Base-by-base conservation (phyloP, 2,888 invertebrate genomes). In the Chymomyza amoena region DNA sequence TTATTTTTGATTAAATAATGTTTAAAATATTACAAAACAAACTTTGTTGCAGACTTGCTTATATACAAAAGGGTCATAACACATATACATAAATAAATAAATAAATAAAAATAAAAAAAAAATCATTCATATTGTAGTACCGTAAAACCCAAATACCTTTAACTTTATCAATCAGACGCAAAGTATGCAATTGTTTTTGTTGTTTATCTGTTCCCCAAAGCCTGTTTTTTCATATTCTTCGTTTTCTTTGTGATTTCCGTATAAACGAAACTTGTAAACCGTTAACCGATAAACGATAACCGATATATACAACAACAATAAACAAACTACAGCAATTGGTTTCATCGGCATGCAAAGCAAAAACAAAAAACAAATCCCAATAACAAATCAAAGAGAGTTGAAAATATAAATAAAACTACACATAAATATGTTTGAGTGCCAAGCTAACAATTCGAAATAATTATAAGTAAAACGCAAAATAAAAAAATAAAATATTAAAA, bases 361-460 rank as follows among this genome's bases (percentile, higher is more conserved):
- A 66, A 61, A 73, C 79, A 64, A 78, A 66, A n/a, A 66, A 71
- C 62, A 69, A 65, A 15, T 18, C 1, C 28, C 62, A 56, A 63
- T 32, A 61, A 54, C 54, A 61, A 66, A 60, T 54, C 39, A 51
- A 69, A 64, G 72, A 54, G 51, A 77, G 20, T 18, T 54, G 54
- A 54, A 54, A 61, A 39, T 16, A 68, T 59, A 32, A 63, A 59
- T 36, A 64, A 64, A 65, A 65, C 52, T 18, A 57, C n/a, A 57
- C 20, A n/a, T 66, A 67, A 69, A 54, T 74, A 84, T 78, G 80
- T 90, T 90, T 90, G 88, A 90, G 90, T 90, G 90, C 90, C 90
- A 90, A 90, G 90, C 90, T 91, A 90, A 88, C 78, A 90, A 87
- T 83, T 82, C 74, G 79, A 77, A 75, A 77, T 76, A 77, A 76